phyloP scores from a whole-genome alignment of 2,888 invertebrate species.

The Parnassius glacialis region DNA sequence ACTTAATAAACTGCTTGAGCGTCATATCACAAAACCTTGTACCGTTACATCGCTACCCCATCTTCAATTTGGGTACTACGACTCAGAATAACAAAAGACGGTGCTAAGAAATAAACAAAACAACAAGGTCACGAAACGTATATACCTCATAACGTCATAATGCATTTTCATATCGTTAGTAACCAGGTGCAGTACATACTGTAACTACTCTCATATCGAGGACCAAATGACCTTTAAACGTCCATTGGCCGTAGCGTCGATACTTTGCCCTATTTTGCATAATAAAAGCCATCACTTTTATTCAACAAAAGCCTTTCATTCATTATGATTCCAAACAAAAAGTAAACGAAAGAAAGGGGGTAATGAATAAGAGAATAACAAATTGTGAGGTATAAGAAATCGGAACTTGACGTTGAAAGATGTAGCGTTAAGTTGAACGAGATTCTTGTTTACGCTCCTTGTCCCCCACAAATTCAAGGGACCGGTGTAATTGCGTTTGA shows the following conservation, averaged over 20 bases:
- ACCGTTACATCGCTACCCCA: too few species aligned
- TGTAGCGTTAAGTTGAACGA: constrained; percentile 25
- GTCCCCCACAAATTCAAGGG: constrained; percentile 22
- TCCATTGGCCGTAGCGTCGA: not conserved
- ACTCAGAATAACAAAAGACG: too few species aligned
- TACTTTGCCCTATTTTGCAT: constrained; percentile 5
- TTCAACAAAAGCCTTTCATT: constrained; percentile 16
- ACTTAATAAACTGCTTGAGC: too few species aligned
- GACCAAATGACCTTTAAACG: not conserved
- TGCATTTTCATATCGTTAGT: too few species aligned
- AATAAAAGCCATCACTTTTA: constrained; percentile 17
- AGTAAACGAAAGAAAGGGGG: constrained; percentile 20
- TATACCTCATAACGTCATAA: too few species aligned
- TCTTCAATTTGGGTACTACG: too few species aligned
- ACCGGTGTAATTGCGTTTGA: constrained; percentile 23
- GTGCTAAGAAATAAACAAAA: too few species aligned
- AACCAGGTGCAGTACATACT: too few species aligned
- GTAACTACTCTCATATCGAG: not conserved
- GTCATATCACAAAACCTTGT: too few species aligned
- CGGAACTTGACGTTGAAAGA: constrained; percentile 23
- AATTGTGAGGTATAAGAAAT: constrained; percentile 23
- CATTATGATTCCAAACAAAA: constrained; percentile 15
- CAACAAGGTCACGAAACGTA: too few species aligned
- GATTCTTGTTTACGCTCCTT: constrained; percentile 22
- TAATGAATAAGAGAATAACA: constrained; percentile 21